Evolutionary conservation across 2,888 invertebrate species (phyloP).

Genomic region (Bellardia bayeri): DNA sequence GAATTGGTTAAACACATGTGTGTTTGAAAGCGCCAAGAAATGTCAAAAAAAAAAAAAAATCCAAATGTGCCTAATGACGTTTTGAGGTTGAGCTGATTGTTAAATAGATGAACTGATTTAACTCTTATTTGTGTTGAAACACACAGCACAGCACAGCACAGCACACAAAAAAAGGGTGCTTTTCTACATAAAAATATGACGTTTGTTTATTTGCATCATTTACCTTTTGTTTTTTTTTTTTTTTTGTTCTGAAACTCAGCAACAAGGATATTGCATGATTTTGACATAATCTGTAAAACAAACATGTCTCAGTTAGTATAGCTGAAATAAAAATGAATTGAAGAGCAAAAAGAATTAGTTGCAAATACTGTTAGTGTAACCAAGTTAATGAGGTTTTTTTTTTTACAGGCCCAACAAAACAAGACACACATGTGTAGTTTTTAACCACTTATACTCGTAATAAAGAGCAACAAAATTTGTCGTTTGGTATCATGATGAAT

Average conservation of each 20-base stretch:
- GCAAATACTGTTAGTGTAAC: slow-evolving; percentile 29
- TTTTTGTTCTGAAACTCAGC: too few species aligned
- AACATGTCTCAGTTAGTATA: slow-evolving; percentile 62
- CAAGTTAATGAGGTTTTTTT: slow-evolving; percentile 57
- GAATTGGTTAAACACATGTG: slow-evolving; percentile 44
- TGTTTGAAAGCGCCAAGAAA: slow-evolving; percentile 34
- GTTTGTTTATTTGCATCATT: slow-evolving; percentile 82
- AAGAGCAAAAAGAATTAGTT: slow-evolving; percentile 38
- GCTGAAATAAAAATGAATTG: slow-evolving; percentile 75
- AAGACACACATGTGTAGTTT: slow-evolving; percentile 49
- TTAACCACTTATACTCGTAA: not conserved
- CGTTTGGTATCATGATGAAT: too few species aligned
- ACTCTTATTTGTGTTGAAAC: not conserved
- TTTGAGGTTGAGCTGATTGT: slow-evolving; percentile 80
- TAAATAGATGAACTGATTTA: slow-evolving; percentile 63
- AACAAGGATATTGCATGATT: slow-evolving; percentile 73
- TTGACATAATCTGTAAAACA: slow-evolving; percentile 75
- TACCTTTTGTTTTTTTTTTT: slow-evolving; percentile 75
- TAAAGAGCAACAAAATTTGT: not conserved
- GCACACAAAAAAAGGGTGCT: slow-evolving; percentile 53
- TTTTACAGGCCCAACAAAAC: slow-evolving; percentile 8
- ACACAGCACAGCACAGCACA: too few species aligned
- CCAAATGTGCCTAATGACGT: slow-evolving; percentile 80
- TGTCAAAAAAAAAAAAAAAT: not conserved
- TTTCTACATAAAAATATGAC: slow-evolving; percentile 77